phyloP scores from a whole-genome alignment of 1,140 invertebrate species.

The Harpegnathos saltator region DNA sequence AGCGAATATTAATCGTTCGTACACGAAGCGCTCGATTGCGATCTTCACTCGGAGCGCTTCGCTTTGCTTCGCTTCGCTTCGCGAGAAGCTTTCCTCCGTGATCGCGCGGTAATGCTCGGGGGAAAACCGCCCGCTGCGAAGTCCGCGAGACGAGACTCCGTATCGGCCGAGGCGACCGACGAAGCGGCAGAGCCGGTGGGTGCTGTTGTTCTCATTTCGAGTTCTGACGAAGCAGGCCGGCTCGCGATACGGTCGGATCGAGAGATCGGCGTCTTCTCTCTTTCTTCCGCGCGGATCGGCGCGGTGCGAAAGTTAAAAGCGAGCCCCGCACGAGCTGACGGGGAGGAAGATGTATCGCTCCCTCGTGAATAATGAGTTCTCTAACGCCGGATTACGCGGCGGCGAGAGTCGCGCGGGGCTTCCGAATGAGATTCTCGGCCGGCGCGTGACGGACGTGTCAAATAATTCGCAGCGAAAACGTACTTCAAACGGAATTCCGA shows the following conservation, averaged over 20 bases:
- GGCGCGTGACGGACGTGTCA: too few species aligned
- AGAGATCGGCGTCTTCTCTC: constrained; percentile 33
- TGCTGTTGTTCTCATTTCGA: constrained; percentile 47
- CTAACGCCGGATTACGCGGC: background rate
- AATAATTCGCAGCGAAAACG: background rate
- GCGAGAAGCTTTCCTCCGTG: constrained; percentile 31
- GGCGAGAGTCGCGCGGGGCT: background rate
- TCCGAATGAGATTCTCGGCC: constrained; percentile 20
- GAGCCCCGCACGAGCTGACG: constrained; percentile 54
- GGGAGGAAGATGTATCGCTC: constrained; percentile 66
- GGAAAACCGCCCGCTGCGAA: constrained; percentile 65
- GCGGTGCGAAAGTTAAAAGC: constrained; percentile 56
- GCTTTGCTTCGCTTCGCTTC: constrained; percentile 39
- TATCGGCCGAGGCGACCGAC: constrained; percentile 46
- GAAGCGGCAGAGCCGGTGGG: constrained; percentile 23
- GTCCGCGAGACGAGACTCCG: constrained; percentile 47
- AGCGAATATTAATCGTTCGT: constrained; percentile 72
- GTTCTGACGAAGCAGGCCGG: constrained; percentile 34
- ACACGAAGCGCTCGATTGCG: constrained; percentile 43
- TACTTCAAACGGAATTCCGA: background rate
- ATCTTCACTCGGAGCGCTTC: constrained; percentile 52
- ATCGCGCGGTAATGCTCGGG: constrained; percentile 35
- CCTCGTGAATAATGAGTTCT: constrained; percentile 68
- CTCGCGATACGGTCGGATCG: constrained; percentile 43
- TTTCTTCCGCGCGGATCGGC: constrained; percentile 10